Percentiles rank a stretch among this genome's conserved stretches.
Evolutionary conservation across 1,140 invertebrate species (phyloP).

Genomic region (Littorina saxatilis): DNA sequence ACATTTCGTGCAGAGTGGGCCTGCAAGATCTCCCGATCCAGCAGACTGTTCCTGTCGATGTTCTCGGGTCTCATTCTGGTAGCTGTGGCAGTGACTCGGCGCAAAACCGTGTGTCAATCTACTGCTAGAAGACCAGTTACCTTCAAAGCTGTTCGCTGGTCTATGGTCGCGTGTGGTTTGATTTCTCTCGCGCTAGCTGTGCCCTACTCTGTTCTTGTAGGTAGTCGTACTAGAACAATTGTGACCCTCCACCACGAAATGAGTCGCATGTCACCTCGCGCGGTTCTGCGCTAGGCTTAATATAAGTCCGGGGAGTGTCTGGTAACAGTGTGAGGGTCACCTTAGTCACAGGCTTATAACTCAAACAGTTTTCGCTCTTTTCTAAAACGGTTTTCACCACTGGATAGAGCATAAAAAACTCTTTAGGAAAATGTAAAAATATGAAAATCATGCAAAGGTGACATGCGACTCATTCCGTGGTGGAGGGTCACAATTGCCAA

Average conservation of each 20-base stretch:
- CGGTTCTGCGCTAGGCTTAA: too few species aligned
- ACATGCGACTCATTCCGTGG: too few species aligned
- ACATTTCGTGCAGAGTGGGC: conserved; percentile 32
- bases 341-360: too few species aligned
- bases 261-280: too few species aligned
- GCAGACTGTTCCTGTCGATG: conserved; percentile 32
- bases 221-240: conserved; percentile 10
- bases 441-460: too few species aligned
- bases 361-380: too few species aligned
- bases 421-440: too few species aligned
- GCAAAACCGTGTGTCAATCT: neutral
- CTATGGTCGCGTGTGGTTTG: neutral
- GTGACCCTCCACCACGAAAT: conserved; percentile 25
- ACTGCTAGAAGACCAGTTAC: neutral
- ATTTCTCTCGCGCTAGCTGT: conserved; percentile 9
- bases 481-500: too few species aligned
- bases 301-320: too few species aligned
- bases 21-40: conserved; percentile 43
- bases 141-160: too few species aligned
- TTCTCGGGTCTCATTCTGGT: neutral
- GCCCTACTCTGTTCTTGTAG: conserved; percentile 38
- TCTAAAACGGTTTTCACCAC: neutral
- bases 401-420: too few species aligned
- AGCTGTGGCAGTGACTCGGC: conserved; percentile 4
- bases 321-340: too few species aligned